Conservation (phyloP, 2,888 invertebrate genomes). For the Junonia oenone region DNA sequence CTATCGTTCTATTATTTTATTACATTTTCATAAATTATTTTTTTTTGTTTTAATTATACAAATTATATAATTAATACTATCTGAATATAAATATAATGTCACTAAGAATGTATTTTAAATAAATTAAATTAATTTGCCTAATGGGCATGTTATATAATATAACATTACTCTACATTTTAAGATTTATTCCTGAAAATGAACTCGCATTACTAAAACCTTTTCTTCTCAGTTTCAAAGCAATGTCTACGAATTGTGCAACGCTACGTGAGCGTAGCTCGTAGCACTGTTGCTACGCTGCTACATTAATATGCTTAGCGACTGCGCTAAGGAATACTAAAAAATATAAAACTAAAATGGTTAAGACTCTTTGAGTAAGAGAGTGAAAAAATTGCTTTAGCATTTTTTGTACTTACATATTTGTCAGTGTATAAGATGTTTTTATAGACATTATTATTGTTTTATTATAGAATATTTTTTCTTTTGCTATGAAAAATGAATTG, state of each 20-base stretch:
- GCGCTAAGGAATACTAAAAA: not conserved
- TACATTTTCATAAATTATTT: not conserved
- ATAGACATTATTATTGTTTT: no score
- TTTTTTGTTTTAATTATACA: not conserved
- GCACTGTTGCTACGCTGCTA: conserved; percentile 10
- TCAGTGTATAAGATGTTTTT: no score
- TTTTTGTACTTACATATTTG: no score
- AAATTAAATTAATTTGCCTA: no score
- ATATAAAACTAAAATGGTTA: not conserved
- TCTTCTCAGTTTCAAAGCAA: conserved; percentile 1
- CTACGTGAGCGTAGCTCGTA: conserved; percentile 18
- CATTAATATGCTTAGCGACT: conserved; percentile 11
- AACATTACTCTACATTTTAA: not conserved
- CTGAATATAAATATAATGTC: no score
- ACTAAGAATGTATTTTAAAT: not conserved
- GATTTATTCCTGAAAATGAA: not conserved
- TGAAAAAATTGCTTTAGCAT: no score
- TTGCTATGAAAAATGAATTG: no score
- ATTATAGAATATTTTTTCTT: no score
- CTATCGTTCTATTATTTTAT: no score
- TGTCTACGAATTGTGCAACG: conserved; percentile 1
- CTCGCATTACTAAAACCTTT: conserved; percentile 1
- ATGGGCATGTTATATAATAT: no score
- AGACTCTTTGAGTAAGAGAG: not conserved
- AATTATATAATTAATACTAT: not conserved